Evolutionary conservation across 2,888 invertebrate genomes (phyloP), one percentile per base, ranked within the genome.

Genomic region (Euplagia quadripunctaria): DNA sequence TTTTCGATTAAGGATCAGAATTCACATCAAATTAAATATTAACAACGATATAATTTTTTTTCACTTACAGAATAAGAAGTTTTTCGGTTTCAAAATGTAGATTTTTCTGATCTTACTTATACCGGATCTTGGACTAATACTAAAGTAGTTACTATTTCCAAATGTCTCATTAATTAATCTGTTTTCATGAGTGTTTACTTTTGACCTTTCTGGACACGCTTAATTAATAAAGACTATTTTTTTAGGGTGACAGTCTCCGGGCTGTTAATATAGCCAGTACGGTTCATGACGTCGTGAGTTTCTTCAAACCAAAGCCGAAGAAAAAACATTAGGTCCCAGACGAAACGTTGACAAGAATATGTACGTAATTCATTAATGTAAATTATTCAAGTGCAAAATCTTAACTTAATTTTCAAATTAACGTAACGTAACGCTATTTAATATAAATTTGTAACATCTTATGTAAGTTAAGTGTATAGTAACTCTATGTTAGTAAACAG

Each of bases 221-320:
- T 71, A 20, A 58, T 71, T 65, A 71, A n/a, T 8, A 43, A 49
- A n/a, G 46, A n/a, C 16, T 71, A 49, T 63, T 63, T 61, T 89
- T 89, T 69, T 83, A 92, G 91, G 89, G 89, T 20, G 85, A 90
- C 64, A 89, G 89, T 20, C 78, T 92, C 9, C 86, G 88, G n/a
- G 89, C 87, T 41, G 74, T 92, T 52, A 90, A 90, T 76, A 83
- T 91, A 69, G 91, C 90, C 20, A 89, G 83, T 73, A 90, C 91
- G n/a, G 89, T 86, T 0, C 87, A 92, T 75, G 91, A 93, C 71
- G 82, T 92, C n/a, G 86, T 82, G 72, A 86, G 80, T 73, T 85
- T 83, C 65, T 76, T 85, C 73, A 84, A 78, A 55, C 86, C 80
- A 17, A 89, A 85, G 73, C 82, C 64, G 79, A 86, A 82, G 72